Percentiles rank a stretch among this genome's conserved stretches.
phyloP scores from a whole-genome alignment of 2,888 invertebrate genomes.

The Graphium colonna region DNA sequence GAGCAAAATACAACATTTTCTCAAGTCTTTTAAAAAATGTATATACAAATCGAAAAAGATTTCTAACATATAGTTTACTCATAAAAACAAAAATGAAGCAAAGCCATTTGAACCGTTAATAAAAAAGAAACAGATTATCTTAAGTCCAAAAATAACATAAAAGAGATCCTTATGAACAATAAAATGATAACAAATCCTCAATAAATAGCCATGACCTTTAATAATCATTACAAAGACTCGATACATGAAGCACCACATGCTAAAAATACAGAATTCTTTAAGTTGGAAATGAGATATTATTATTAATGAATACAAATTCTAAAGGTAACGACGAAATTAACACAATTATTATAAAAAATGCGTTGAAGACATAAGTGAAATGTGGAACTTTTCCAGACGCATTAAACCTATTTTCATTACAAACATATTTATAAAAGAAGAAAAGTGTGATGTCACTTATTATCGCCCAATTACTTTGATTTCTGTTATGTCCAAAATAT shows the following conservation, averaged over 20 bases:
- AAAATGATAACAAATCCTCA: neutral
- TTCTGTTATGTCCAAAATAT: constrained; percentile 2
- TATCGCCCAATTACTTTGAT: constrained; percentile 16
- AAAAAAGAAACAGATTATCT: neutral
- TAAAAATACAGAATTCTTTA: neutral
- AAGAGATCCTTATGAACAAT: neutral
- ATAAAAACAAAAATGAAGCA: constrained; percentile 13
- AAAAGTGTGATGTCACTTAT: constrained; percentile 2
- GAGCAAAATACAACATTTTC: constrained; percentile 10
- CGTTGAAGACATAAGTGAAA: neutral
- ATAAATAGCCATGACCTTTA: constrained; percentile 2
- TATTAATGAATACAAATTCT: constrained; percentile 15
- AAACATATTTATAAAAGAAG: constrained; percentile 15
- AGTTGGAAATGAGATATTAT: neutral
- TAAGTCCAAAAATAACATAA: neutral
- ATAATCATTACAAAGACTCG: constrained; percentile 3
- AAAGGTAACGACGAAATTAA: constrained; percentile 15
- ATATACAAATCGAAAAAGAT: constrained; percentile 16
- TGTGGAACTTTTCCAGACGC: constrained; percentile 18
- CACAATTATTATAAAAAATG: constrained; percentile 13
- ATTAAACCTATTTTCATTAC: constrained; percentile 10
- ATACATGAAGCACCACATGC: neutral
- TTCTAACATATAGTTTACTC: constrained; percentile 14
- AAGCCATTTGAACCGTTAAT: constrained; percentile 11
- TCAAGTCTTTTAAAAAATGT: constrained; percentile 15